Conservation (phyloP, 2,888 invertebrate species). For the Protonemura montana region DNA sequence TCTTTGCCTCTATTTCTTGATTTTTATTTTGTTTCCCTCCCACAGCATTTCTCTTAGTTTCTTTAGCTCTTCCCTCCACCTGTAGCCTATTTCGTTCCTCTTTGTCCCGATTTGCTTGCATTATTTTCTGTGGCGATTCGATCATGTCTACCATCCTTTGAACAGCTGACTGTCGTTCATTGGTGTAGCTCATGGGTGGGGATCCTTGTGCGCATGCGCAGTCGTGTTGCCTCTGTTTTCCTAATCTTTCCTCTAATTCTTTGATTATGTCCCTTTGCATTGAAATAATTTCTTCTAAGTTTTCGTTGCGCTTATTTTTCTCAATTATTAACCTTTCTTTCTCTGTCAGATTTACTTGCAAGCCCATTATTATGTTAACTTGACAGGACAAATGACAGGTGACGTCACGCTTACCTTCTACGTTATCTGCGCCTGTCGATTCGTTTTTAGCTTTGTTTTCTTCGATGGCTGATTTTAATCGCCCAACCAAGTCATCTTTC, state of each 20-base stretch:
- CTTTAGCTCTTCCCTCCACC: too few species aligned
- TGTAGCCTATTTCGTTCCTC: too few species aligned
- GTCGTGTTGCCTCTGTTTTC: neutral
- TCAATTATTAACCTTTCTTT: neutral
- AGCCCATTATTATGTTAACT: neutral
- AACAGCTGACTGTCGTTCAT: neutral
- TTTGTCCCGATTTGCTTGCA: neutral
- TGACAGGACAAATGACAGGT: neutral
- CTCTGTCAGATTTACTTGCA: neutral
- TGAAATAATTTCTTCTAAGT: neutral
- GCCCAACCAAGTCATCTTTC: neutral
- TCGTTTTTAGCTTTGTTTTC: constrained; percentile 27
- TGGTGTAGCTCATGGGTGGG: neutral
- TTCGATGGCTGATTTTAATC: neutral
- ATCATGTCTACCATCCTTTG: neutral
- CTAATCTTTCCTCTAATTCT: neutral
- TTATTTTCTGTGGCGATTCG: neutral
- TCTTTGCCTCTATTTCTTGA: neutral
- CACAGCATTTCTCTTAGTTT: too few species aligned
- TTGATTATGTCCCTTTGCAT: neutral
- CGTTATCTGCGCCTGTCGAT: neutral
- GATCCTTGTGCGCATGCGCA: neutral
- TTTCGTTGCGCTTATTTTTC: neutral
- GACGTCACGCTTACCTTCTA: constrained; percentile 24
- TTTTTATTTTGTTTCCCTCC: too few species aligned